These are phyloP conservation scores for Orestias chungarensis DNA, from an alignment of 2,797 vertebrate genomes.

Conservation along the genomic window DNA sequence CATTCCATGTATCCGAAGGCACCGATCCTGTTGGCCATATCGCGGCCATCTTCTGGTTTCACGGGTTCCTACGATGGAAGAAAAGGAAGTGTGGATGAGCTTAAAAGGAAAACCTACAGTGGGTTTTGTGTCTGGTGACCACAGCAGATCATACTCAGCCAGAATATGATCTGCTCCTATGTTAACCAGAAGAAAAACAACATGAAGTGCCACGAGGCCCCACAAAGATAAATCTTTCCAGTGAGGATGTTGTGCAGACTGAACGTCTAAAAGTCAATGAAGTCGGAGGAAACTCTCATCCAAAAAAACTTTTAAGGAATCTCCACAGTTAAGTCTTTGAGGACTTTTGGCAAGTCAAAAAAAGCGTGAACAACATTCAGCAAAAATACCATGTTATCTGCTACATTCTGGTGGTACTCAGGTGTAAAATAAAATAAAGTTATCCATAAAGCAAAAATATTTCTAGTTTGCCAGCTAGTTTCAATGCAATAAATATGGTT, in stretches of 20 bases:
- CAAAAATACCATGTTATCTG: too few relatives aligned
- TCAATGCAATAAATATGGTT: neutral
- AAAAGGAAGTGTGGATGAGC: neutral
- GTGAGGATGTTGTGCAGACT: neutral
- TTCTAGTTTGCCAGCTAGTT: too few relatives aligned
- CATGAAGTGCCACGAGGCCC: neutral
- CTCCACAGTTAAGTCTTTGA: too few relatives aligned
- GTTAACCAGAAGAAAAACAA: neutral
- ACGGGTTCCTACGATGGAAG: constrained; percentile 93
- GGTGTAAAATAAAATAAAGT: too few relatives aligned
- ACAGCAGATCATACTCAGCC: neutral
- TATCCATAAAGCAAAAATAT: too few relatives aligned
- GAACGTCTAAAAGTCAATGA: neutral
- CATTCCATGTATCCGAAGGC: constrained; percentile 99
- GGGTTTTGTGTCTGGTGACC: neutral
- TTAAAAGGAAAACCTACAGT: constrained; percentile 5
- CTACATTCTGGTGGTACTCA: too few relatives aligned
- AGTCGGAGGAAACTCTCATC: neutral
- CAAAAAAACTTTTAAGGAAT: too few relatives aligned
- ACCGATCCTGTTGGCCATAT: constrained; percentile 96
- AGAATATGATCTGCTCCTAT: too few relatives aligned
- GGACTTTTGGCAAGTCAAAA: too few relatives aligned
- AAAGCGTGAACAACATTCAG: too few relatives aligned
- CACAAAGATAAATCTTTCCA: neutral
- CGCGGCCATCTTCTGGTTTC: constrained; percentile 94